These are phyloP conservation scores for Blastomussa wellsi DNA, from an alignment of 92 coral and sea anemone genomes.

Conservation along the genomic window DNA sequence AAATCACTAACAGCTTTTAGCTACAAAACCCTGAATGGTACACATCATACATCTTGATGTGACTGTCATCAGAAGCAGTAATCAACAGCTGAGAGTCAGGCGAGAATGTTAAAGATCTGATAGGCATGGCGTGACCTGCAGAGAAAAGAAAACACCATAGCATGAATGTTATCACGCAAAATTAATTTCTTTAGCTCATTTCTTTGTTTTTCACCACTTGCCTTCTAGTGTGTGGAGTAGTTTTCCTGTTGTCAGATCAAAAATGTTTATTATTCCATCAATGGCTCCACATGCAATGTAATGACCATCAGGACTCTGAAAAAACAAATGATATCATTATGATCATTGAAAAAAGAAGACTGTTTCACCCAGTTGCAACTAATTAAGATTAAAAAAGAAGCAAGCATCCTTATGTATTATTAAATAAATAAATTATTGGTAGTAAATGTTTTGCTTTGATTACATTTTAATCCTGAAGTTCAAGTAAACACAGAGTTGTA, in stretches of 20 bases:
- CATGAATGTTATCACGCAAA: not conserved
- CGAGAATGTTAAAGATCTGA: constrained; percentile 94
- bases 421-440: no score
- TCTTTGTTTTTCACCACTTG: not conserved
- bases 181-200: not conserved
- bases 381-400: not conserved
- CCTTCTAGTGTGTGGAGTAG: constrained; percentile 98
- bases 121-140: constrained; percentile 99
- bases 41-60: constrained; percentile 99
- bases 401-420: not conserved
- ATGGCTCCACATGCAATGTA: constrained; percentile 99
- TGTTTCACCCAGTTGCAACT: not conserved
- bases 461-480: not conserved
- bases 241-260: constrained; percentile 93
- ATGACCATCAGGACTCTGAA: constrained; percentile 98
- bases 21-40: constrained; percentile 63
- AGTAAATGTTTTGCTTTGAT: not conserved
- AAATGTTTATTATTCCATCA: constrained; percentile 98
- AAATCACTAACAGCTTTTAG: not conserved
- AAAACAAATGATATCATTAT: not conserved
- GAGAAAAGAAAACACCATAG: not conserved
- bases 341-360: not conserved
- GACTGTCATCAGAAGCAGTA: constrained; percentile 99
- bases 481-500: no score
- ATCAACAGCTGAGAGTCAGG: constrained; percentile 98